These are phyloP conservation scores for Drosophila lutescens DNA, from an alignment of 2,888 invertebrate genomes.

Conservation along the genomic window DNA sequence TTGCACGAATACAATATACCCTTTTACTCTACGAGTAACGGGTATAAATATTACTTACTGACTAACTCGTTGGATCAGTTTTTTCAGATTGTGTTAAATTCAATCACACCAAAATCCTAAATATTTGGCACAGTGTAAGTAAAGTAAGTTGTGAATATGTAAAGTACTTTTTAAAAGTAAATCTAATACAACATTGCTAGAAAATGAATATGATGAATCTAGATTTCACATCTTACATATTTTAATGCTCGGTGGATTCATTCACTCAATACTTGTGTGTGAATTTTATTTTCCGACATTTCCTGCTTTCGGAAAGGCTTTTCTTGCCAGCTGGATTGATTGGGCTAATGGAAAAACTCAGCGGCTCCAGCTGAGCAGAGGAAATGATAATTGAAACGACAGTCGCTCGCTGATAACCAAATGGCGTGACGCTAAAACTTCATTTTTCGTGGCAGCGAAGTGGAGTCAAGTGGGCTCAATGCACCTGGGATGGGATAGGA, in stretches of 20 bases:
- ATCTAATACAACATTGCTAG: too few species aligned
- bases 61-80: too few species aligned
- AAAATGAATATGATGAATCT: neutral
- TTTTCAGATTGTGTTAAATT: too few species aligned
- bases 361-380: conserved; percentile 2
- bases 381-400: conserved; percentile 15
- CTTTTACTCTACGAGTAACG: too few species aligned
- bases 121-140: too few species aligned
- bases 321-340: neutral
- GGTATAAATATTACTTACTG: too few species aligned
- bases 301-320: conserved; percentile 2
- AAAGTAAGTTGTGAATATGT: too few species aligned
- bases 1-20: too few species aligned
- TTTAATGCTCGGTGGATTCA: too few species aligned
- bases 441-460: conserved; percentile 2
- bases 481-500: conserved; percentile 10
- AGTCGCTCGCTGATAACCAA: conserved; percentile 39
- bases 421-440: conserved; percentile 39
- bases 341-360: conserved; percentile 4
- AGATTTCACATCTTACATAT: neutral
- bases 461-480: conserved; percentile 16
- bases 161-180: too few species aligned
- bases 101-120: too few species aligned
- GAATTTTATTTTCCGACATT: neutral
- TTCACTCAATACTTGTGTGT: neutral